Percentiles rank a stretch among this genome's conserved stretches.
Evolutionary conservation across 2,797 vertebrate genomes (phyloP).

Genomic region (Eidolon dupreanum): DNA sequence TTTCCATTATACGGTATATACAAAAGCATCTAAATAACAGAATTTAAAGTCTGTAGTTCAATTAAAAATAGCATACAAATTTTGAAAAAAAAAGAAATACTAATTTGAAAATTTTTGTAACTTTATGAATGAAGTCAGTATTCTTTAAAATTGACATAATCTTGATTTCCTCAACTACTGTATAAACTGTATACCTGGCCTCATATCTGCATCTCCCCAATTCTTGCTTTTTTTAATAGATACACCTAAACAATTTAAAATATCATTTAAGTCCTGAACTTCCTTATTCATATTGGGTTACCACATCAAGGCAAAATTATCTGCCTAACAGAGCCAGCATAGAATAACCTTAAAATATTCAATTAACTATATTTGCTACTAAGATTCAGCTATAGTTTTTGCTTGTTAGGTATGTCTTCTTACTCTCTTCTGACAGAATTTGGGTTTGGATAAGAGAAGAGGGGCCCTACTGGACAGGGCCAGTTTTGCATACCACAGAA

Average conservation of each 20-base stretch:
- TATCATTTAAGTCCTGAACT: not conserved
- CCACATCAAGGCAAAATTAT: not conserved
- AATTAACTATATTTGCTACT: not conserved
- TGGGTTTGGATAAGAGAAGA: not conserved
- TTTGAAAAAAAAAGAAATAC: not conserved
- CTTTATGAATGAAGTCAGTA: not conserved
- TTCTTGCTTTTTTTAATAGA: not conserved
- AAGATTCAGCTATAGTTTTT: not conserved
- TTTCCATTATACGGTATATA: not conserved
- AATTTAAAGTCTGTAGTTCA: not conserved
- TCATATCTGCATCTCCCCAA: not conserved
- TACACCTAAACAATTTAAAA: not conserved
- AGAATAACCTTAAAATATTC: not conserved
- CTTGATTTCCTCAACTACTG: not conserved
- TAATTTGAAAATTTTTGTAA: not conserved
- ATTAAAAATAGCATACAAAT: not conserved
- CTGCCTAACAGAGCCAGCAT: not conserved
- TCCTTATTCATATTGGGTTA: not conserved
- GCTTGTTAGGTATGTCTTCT: not conserved
- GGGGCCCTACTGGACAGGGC: not conserved
- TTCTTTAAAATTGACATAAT: not conserved
- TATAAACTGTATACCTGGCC: not conserved
- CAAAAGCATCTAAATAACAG: not conserved
- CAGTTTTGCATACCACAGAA: not conserved
- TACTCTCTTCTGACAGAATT: not conserved